These are phyloP conservation scores for Leptinotarsa tumamoca DNA, from an alignment of 2,888 invertebrate genomes.

Conservation along the genomic window DNA sequence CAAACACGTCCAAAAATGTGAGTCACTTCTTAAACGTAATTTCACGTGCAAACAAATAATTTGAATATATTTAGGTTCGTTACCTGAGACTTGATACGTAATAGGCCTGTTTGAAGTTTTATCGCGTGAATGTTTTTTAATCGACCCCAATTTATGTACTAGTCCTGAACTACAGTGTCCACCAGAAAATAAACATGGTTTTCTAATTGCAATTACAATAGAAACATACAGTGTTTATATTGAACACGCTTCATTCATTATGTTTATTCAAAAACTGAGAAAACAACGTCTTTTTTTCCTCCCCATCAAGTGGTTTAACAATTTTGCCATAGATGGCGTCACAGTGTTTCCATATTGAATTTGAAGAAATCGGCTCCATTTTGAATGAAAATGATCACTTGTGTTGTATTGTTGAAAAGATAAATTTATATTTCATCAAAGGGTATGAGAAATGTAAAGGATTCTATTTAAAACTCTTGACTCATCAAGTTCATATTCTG, in stretches of 20 bases:
- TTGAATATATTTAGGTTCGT: not conserved
- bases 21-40: slow-evolving; percentile 12
- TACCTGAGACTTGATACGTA: not conserved
- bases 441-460: no score
- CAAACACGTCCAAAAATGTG: slow-evolving; percentile 14
- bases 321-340: no score
- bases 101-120: not conserved
- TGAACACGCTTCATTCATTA: not conserved
- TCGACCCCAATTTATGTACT: not conserved
- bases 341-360: no score
- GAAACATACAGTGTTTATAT: not conserved
- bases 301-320: no score
- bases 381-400: no score
- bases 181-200: not conserved
- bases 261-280: not conserved
- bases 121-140: not conserved
- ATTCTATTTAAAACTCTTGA: no score
- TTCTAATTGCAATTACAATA: not conserved
- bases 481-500: no score
- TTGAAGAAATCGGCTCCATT: no score
- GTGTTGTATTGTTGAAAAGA: no score
- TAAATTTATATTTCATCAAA: no score
- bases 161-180: not conserved
- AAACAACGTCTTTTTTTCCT: no score
- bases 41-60: slow-evolving; percentile 8